Percentiles rank a stretch among this genome's conserved stretches.
Conservation (phyloP, 2,113 vertebrate genomes). For the Micronisus gabar region DNA sequence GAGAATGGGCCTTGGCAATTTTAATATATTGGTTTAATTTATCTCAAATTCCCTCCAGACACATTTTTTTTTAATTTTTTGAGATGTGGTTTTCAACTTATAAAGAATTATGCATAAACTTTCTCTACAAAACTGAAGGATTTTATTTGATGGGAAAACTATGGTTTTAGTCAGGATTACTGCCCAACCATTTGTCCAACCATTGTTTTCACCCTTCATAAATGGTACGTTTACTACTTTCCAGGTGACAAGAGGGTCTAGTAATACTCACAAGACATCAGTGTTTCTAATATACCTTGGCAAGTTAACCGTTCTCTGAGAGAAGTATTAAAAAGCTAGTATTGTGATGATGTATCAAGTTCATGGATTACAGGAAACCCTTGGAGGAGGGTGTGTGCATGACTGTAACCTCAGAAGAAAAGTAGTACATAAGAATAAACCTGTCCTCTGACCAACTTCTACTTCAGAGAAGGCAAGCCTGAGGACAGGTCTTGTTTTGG, state of each 20-base stretch:
- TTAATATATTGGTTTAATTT: background rate
- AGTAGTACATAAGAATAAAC: background rate
- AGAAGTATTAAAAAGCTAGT: background rate
- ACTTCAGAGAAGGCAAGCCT: background rate
- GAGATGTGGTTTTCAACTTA: background rate
- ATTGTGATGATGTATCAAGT: background rate
- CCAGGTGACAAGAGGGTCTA: background rate
- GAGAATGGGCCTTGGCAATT: rapidly evolving
- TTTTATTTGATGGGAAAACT: background rate
- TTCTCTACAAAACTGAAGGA: background rate
- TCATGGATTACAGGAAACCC: background rate
- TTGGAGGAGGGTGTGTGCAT: background rate
- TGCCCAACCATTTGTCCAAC: background rate
- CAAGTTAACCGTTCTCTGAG: background rate
- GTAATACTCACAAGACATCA: background rate
- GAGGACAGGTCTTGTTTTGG: background rate
- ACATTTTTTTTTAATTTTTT: background rate
- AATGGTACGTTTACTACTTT: background rate
- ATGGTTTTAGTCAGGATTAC: background rate
- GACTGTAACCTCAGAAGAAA: background rate
- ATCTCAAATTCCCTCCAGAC: background rate
- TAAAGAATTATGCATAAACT: background rate
- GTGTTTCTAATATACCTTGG: background rate
- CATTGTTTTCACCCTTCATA: background rate
- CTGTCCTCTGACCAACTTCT: background rate